Evolutionary conservation across 2,797 vertebrate species (phyloP), one percentile per base, ranked within the genome.

Genomic region (Neostethus bicornis): DNA sequence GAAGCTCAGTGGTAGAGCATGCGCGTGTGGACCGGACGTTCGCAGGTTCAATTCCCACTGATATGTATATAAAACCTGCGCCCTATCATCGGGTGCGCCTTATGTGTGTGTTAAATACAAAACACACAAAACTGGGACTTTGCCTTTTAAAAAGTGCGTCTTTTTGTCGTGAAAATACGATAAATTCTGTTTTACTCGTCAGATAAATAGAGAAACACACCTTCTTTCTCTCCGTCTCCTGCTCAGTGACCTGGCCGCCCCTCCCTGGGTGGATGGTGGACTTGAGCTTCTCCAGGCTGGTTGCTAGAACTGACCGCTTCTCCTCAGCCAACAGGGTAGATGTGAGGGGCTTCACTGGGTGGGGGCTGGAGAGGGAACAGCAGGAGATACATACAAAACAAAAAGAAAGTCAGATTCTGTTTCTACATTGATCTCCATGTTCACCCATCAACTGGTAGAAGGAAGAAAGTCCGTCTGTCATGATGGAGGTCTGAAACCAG

Each of bases 341-440:
- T 3, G 87, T 95, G 84, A 98, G 92, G 57, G 96, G 96, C 85
- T 94, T 98, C 90, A 98, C 96, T 0, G 86, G 94, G 70, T 98
- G 96, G n/a, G 96, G 96, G 75, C 96, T 98, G 81, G 0, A 58
- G 53, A 50, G 21, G 39, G 51, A 19, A 59, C 26, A 16, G 49
- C 32, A 28, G 45, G 3, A 46, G 16, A 25, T 12, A 46, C 17
- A 60, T 1, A 53, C 23, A 44, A 2, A 2, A 20, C 9, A 41
- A 0, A 53, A 6, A 3, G 62, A 78, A 48, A 81, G 45, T 5
- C 14, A 26, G 20, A 13, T 13, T 3, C 4, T 35, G 3, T 45
- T 3, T 23, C 3, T 20, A 28, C 25, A 32, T 7, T n/a, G 19
- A 25, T 20, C 14, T 8, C 12, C 42, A 6, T 10, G 14, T 48